Evolutionary conservation across 1,140 invertebrate species (phyloP).

Genomic region (Rhynchophorus ferrugineus): DNA sequence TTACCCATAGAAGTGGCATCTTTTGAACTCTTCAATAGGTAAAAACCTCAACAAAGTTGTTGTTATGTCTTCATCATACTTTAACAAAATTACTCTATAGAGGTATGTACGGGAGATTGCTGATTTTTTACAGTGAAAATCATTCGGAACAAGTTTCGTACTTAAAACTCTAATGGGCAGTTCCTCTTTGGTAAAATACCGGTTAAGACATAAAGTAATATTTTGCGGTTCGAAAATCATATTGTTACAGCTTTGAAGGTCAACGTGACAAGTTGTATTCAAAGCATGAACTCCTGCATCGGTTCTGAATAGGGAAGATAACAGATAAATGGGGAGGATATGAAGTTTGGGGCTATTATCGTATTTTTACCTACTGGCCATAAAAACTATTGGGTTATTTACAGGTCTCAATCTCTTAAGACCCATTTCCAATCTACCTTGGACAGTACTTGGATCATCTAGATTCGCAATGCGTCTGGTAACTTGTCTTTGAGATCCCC

Average conservation of each 20-base stretch:
- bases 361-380: constrained; percentile 56
- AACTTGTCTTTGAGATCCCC: constrained; percentile 48
- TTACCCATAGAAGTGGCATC: constrained; percentile 46
- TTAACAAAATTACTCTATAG: constrained; percentile 51
- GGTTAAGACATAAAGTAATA: constrained; percentile 48
- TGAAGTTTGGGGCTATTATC: not conserved
- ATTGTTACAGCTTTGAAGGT: constrained; percentile 45
- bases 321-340: no score
- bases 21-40: constrained; percentile 49
- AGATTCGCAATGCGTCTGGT: constrained; percentile 29
- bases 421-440: constrained; percentile 57
- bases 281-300: constrained; percentile 66
- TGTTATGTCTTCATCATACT: constrained; percentile 30
- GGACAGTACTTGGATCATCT: constrained; percentile 50
- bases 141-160: constrained; percentile 47
- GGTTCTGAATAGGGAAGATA: constrained; percentile 57
- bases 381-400: constrained; percentile 44
- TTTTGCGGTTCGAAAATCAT: constrained; percentile 42
- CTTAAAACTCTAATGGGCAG: constrained; percentile 50
- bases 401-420: constrained; percentile 43
- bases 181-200: constrained; percentile 46
- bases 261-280: constrained; percentile 54
- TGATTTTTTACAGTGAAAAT: constrained; percentile 53
- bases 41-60: constrained; percentile 35
- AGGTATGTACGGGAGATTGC: constrained; percentile 58